phyloP scores from a whole-genome alignment of 37 sponge, comb jelly and placozoan species.

The Eunapius fragilis region DNA sequence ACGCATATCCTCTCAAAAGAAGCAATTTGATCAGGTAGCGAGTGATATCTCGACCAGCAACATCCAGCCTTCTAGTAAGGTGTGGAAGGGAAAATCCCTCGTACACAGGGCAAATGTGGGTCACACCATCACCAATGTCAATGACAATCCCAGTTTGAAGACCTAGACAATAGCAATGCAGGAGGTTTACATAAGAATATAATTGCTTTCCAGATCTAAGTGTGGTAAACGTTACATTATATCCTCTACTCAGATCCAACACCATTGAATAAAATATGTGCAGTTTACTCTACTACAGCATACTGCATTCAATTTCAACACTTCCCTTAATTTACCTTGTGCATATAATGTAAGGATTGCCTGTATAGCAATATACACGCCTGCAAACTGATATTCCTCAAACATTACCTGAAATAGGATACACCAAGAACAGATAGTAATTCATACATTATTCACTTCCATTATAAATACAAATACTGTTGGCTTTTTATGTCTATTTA shows the following conservation, averaged over 20 bases:
- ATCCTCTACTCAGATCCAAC: too few species aligned
- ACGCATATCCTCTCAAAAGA: constrained; percentile 96
- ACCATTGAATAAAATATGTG: too few species aligned
- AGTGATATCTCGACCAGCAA: constrained; percentile 98
- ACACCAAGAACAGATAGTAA: not conserved
- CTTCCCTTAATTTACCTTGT: constrained; percentile 74
- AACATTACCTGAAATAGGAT: constrained; percentile 90
- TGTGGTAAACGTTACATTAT: not conserved
- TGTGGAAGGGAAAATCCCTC: constrained; percentile 98
- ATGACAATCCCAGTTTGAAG: constrained; percentile 96
- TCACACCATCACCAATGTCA: constrained; percentile 99
- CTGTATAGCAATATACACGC: constrained; percentile 98
- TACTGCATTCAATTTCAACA: too few species aligned
- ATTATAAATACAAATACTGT: not conserved
- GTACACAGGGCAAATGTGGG: constrained; percentile 99
- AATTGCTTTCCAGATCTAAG: too few species aligned
- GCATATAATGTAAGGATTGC: constrained; percentile 99
- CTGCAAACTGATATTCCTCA: constrained; percentile 93
- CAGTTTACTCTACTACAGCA: too few species aligned
- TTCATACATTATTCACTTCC: too few species aligned
- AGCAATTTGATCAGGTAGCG: constrained; percentile 96
- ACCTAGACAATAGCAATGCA: too few species aligned
- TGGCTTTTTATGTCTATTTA: too few species aligned
- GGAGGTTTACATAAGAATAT: too few species aligned
- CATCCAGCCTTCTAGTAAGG: constrained; percentile 93